Percentiles rank a stretch among this genome's conserved stretches.
phyloP scores from a whole-genome alignment of 2,888 invertebrate species.

The Ptychoptera albimana region DNA sequence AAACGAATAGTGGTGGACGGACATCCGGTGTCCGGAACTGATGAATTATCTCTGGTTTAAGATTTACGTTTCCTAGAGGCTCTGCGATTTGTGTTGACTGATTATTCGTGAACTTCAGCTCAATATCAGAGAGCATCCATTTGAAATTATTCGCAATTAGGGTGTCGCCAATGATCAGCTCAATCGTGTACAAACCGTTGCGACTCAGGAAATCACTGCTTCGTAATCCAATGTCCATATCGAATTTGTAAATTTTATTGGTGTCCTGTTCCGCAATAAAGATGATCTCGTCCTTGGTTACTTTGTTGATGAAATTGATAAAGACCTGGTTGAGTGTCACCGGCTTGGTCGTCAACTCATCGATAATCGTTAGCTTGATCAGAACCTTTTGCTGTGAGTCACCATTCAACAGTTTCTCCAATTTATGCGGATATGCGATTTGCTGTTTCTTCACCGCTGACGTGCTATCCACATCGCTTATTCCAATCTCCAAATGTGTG shows the following conservation, averaged over 20 bases:
- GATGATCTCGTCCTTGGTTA: constrained; percentile 66
- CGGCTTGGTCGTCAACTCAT: constrained; percentile 47
- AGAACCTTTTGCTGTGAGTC: constrained; percentile 82
- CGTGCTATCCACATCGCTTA: constrained; percentile 81
- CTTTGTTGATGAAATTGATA: constrained; percentile 52
- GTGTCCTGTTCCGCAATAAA: constrained; percentile 85
- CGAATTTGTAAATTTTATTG: constrained; percentile 68
- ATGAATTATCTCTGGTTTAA: constrained; percentile 48
- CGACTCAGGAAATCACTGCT: constrained; percentile 60
- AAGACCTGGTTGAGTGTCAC: constrained; percentile 78
- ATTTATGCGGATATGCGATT: constrained; percentile 54
- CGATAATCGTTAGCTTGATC: constrained; percentile 63
- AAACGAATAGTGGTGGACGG: constrained; percentile 74
- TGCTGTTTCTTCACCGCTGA: constrained; percentile 63
- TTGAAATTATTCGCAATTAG: constrained; percentile 76
- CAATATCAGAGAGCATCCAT: constrained; percentile 69
- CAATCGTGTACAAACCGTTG: constrained; percentile 66
- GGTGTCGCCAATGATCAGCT: constrained; percentile 81
- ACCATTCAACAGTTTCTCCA: constrained; percentile 53
- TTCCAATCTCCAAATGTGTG: constrained; percentile 66
- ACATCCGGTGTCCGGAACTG: constrained; percentile 83
- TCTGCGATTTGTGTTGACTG: constrained; percentile 17
- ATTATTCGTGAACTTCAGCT: constrained; percentile 49
- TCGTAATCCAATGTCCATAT: constrained; percentile 71
- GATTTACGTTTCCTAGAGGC: constrained; percentile 11